These are phyloP conservation scores for Fistularia tabacaria DNA, from an alignment of 2,797 vertebrate genomes.

Conservation along the genomic window DNA sequence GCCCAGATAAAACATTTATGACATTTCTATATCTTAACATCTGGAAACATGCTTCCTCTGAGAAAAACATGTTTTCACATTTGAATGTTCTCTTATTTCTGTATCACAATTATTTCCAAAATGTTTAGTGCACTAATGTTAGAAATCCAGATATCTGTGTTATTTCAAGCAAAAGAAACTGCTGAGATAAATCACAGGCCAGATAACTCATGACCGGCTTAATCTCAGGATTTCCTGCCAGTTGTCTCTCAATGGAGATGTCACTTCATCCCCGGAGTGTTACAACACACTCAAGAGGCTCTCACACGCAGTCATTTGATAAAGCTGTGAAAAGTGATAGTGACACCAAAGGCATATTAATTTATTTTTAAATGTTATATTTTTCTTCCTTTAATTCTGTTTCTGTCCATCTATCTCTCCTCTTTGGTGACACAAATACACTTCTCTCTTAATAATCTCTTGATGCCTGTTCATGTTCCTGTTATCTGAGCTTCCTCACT, in stretches of 20 bases:
- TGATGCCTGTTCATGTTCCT: constrained; percentile 21
- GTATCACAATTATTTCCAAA: no score
- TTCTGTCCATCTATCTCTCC: not conserved
- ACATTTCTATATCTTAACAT: no score
- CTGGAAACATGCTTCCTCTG: no score
- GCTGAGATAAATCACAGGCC: constrained; percentile 7
- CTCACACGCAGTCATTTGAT: constrained; percentile 15
- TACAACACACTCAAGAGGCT: not conserved
- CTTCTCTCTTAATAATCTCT: constrained; percentile 10
- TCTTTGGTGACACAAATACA: not conserved
- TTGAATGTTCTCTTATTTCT: no score
- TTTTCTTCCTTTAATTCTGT: constrained; percentile 2
- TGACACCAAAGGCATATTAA: not conserved
- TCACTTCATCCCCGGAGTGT: constrained; percentile 12
- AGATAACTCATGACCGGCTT: constrained; percentile 26
- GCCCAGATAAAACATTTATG: no score
- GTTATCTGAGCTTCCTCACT: constrained; percentile 34
- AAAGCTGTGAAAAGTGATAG: no score
- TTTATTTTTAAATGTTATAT: not conserved
- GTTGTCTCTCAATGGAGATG: constrained; percentile 40
- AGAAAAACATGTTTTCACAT: no score
- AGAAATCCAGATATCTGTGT: no score
- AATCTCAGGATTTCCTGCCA: constrained; percentile 49
- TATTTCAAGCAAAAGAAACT: no score
- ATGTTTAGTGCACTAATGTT: no score